Conservation (phyloP, 2,113 vertebrate genomes). For the Galemys pyrenaicus region DNA sequence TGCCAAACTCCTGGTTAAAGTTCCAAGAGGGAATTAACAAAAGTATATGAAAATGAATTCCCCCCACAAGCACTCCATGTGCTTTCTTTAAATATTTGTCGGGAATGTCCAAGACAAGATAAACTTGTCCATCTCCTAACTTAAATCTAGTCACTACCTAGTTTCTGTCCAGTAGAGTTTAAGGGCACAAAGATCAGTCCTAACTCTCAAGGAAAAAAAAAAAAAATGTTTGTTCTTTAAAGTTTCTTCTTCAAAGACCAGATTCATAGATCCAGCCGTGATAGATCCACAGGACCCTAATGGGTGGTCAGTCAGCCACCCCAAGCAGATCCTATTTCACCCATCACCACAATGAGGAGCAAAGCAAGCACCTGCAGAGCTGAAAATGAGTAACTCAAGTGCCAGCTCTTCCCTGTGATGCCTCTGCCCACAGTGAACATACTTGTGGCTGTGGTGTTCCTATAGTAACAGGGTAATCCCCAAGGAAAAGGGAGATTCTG, state of each 20-base stretch:
- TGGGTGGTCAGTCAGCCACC: neutral
- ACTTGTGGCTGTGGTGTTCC: neutral
- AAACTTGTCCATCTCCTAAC: neutral
- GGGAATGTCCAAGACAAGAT: neutral
- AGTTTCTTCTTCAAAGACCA: neutral
- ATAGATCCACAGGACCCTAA: neutral
- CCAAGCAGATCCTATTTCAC: neutral
- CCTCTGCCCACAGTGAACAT: neutral
- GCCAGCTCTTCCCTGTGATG: accelerated
- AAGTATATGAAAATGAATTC: conserved; percentile 47
- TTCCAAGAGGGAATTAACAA: conserved; percentile 59
- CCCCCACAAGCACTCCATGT: neutral
- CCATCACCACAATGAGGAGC: neutral
- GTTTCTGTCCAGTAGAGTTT: neutral
- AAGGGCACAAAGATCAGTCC: neutral
- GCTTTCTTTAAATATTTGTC: neutral
- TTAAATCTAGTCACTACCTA: neutral
- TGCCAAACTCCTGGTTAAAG: conserved; percentile 66
- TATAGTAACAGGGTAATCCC: too few relatives aligned
- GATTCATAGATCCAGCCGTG: neutral
- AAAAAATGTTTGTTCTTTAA: neutral
- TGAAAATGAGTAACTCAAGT: neutral
- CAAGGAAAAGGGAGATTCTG: too few relatives aligned
- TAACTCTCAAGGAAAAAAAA: neutral
- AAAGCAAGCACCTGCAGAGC: neutral